phyloP scores from a whole-genome alignment of 2,888 invertebrate genomes.

The Drosophila fulvimacula region DNA sequence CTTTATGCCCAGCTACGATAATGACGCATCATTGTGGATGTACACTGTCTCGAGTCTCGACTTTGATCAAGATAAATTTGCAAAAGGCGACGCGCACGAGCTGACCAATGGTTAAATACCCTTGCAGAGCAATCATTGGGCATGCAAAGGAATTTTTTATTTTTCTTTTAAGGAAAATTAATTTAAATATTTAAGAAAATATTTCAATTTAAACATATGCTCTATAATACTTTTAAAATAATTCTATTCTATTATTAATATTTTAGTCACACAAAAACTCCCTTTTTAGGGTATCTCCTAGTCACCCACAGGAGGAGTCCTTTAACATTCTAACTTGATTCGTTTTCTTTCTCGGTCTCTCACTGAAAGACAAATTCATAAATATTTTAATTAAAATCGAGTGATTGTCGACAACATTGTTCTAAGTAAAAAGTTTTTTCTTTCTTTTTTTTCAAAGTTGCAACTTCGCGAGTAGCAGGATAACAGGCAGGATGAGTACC shows the following conservation, averaged over 20 bases:
- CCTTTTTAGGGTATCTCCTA: conserved; percentile 11
- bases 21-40: conserved; percentile 41
- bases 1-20: conserved; percentile 1
- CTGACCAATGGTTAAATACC: neutral
- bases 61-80: conserved; percentile 50
- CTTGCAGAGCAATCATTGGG: neutral
- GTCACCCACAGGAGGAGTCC: neutral
- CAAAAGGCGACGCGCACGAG: conserved; percentile 9
- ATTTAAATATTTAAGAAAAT: no score
- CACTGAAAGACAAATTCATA: conserved; percentile 64
- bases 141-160: neutral
- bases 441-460: conserved; percentile 34
- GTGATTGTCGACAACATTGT: conserved; percentile 67
- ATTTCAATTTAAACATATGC: no score
- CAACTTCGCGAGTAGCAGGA: conserved; percentile 40
- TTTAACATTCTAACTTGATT: neutral
- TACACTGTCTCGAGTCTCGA: conserved; percentile 28
- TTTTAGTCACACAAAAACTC: no score
- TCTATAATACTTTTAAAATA: neutral
- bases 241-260: no score
- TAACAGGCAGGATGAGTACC: conserved; percentile 5
- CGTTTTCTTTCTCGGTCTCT: neutral
- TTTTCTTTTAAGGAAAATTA: no score
- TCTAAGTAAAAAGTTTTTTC: conserved; percentile 69
- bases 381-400: conserved; percentile 78